Percentiles rank a stretch among this genome's conserved stretches.
These are phyloP conservation scores for Cinclus cinclus DNA, from an alignment of 2,113 vertebrate genomes.

Conservation along the genomic window DNA sequence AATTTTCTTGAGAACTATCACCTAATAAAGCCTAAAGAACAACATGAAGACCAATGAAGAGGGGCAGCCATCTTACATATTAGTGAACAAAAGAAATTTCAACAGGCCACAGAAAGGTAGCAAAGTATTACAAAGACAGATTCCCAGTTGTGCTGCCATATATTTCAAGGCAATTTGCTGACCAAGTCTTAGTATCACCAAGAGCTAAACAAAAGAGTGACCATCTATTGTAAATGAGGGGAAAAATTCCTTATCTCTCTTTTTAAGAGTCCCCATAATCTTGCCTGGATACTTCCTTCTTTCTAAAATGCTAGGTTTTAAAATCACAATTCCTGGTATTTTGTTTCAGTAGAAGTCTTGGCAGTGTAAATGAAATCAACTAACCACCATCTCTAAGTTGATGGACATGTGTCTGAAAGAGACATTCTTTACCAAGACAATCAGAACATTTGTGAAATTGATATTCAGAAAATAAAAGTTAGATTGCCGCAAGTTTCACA, in stretches of 20 bases:
- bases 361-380: neutral
- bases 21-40: neutral
- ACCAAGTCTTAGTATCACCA: neutral
- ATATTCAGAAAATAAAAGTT: neutral
- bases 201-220: neutral
- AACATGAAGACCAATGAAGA: neutral
- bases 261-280: neutral
- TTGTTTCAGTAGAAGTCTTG: neutral
- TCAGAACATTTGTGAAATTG: neutral
- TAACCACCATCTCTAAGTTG: neutral
- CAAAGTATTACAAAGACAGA: neutral
- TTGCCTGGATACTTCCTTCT: neutral
- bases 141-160: neutral
- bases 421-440: neutral
- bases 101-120: neutral
- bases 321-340: neutral
- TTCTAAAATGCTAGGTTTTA: neutral
- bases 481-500: neutral
- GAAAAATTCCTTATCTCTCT: neutral
- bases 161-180: neutral
- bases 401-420: neutral
- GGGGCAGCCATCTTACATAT: neutral
- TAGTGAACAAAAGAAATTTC: neutral
- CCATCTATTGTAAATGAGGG: neutral
- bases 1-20: neutral